Percentiles rank a stretch among this genome's conserved stretches.
Conservation (phyloP, 2,888 invertebrate species). For the Diachrysia chrysitis region DNA sequence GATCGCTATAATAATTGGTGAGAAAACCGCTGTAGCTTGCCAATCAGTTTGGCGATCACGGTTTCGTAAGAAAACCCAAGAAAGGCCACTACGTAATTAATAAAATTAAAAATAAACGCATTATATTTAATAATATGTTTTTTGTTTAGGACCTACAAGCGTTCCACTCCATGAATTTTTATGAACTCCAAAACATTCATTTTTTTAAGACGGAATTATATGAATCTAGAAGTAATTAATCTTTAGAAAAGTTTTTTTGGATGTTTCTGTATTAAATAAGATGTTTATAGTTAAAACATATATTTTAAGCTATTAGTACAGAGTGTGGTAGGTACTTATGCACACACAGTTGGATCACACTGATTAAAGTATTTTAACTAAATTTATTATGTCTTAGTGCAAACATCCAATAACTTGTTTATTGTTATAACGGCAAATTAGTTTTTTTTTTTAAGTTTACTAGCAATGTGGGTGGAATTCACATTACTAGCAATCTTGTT, state of each 20-base stretch:
- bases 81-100: background rate
- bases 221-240: conserved; percentile 20
- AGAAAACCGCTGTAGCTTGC: conserved; percentile 4
- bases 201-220: conserved; percentile 12
- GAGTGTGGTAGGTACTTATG: too few species aligned
- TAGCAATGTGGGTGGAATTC: too few species aligned
- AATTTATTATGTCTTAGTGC: too few species aligned
- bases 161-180: conserved; percentile 54
- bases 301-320: too few species aligned
- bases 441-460: too few species aligned
- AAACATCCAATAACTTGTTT: too few species aligned
- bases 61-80: background rate
- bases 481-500: too few species aligned
- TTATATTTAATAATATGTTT: conserved; percentile 29
- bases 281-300: conserved; percentile 1
- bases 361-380: too few species aligned
- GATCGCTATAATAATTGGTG: background rate
- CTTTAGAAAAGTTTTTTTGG: conserved; percentile 28
- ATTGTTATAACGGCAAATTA: too few species aligned
- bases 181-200: conserved; percentile 43
- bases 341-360: too few species aligned
- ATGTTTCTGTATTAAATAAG: conserved; percentile 36
- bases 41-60: background rate
- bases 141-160: conserved; percentile 12
- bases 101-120: background rate